Conservation (phyloP, 2,113 vertebrate species). For the Hiodon alosoides region DNA sequence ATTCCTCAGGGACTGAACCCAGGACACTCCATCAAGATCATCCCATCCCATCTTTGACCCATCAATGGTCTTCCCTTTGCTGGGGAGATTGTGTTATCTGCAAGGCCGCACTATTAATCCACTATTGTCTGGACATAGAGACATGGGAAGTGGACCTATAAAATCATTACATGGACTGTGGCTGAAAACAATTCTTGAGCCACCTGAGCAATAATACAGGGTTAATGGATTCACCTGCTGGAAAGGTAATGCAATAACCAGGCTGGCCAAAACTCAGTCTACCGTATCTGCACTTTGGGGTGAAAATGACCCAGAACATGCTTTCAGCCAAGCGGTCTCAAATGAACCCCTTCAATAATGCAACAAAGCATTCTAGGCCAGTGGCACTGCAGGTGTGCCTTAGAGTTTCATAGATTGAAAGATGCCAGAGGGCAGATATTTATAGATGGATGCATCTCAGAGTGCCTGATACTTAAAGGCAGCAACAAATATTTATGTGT, state of each 20-base stretch:
- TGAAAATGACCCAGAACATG: slow-evolving; percentile 15
- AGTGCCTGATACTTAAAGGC: background rate
- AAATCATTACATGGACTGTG: background rate
- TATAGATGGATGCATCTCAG: slow-evolving; percentile 6
- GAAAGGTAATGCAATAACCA: slow-evolving; percentile 16
- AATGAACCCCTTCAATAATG: slow-evolving; percentile 16
- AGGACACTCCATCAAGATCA: background rate
- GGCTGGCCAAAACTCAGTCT: slow-evolving; percentile 1
- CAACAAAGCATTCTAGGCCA: slow-evolving; percentile 12
- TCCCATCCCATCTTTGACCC: background rate
- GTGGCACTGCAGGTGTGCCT: slow-evolving; percentile 6
- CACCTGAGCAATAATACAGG: background rate
- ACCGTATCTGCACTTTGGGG: background rate
- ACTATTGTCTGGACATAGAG: background rate
- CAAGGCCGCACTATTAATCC: background rate
- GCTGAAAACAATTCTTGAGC: background rate
- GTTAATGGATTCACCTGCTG: background rate
- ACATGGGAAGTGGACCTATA: background rate
- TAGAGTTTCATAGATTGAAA: background rate
- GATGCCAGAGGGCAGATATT: background rate
- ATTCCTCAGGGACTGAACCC: slow-evolving; percentile 3
- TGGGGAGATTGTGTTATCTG: background rate
- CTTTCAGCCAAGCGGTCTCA: background rate
- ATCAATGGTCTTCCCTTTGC: background rate
- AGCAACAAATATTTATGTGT: background rate